Percentiles rank a stretch among this genome's conserved stretches.
Evolutionary conservation across 1,140 invertebrate genomes (phyloP).

Genomic region (Charaxes varanes): DNA sequence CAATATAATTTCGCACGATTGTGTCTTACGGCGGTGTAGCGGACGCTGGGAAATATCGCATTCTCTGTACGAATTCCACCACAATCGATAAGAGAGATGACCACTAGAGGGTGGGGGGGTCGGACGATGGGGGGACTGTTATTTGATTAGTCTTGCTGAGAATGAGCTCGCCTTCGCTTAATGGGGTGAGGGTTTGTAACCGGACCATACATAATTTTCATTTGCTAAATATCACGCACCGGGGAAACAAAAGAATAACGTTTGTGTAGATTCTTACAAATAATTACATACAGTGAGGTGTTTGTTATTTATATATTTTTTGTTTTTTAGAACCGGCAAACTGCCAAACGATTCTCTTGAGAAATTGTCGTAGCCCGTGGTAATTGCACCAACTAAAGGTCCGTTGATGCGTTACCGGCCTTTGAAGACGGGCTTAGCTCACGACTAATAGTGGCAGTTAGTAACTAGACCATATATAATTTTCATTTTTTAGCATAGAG

Average conservation of each 20-base stretch:
- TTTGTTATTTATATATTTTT: no score
- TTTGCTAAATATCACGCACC: constrained; percentile 35
- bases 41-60: constrained; percentile 65
- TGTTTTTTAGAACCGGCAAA: no score
- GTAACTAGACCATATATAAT: no score
- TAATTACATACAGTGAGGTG: constrained; percentile 28
- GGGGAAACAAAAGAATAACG: constrained; percentile 24
- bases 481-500: no score
- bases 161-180: constrained; percentile 70
- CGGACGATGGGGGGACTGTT: constrained; percentile 64
- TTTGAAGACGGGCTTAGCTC: no score
- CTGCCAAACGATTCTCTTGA: no score
- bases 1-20: constrained; percentile 24
- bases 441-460: no score
- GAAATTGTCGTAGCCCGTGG: no score
- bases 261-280: background rate
- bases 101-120: constrained; percentile 50
- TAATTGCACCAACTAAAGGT: no score
- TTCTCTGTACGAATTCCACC: constrained; percentile 73
- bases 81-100: constrained; percentile 74
- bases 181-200: constrained; percentile 70
- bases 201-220: constrained; percentile 65
- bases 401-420: no score
- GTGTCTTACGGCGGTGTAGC: constrained; percentile 40
- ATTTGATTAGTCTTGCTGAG: constrained; percentile 74